Evolutionary conservation across 2,113 vertebrate genomes (phyloP).

Genomic region (Nymphicus hollandicus): DNA sequence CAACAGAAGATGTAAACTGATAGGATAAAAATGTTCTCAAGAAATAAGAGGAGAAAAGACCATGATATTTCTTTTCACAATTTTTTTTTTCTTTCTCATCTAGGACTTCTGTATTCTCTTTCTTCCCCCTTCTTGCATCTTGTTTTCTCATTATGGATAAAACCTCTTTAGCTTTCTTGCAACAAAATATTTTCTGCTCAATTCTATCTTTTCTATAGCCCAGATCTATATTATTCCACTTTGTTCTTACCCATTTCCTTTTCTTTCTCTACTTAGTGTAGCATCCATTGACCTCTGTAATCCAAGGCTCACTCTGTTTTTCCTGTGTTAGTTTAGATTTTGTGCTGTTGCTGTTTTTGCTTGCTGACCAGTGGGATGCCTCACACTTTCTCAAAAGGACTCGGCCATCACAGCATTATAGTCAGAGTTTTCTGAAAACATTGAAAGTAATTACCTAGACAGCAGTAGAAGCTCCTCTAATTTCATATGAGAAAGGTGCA

Average conservation of each 20-base stretch:
- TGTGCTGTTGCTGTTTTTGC: not conserved
- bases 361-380: not conserved
- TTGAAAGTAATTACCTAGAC: not conserved
- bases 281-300: not conserved
- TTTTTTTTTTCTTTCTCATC: not conserved
- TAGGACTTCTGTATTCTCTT: not conserved
- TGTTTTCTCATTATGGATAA: not conserved
- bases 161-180: not conserved
- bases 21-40: not conserved
- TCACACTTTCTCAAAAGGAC: not conserved
- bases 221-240: not conserved
- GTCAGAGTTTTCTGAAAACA: not conserved
- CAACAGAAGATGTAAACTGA: not conserved
- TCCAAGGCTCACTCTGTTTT: not conserved
- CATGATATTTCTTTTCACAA: rapidly evolving
- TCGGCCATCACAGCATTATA: not conserved
- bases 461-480: not conserved
- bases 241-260: not conserved
- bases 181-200: not conserved
- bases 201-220: not conserved
- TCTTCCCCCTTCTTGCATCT: not conserved
- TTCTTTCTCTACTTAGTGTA: not conserved
- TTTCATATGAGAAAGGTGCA: not conserved
- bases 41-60: not conserved
- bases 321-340: not conserved